Evolutionary conservation across 2,888 invertebrate genomes (phyloP), one percentile per base, ranked within the genome.

Genomic region (Drosophila rellima): DNA sequence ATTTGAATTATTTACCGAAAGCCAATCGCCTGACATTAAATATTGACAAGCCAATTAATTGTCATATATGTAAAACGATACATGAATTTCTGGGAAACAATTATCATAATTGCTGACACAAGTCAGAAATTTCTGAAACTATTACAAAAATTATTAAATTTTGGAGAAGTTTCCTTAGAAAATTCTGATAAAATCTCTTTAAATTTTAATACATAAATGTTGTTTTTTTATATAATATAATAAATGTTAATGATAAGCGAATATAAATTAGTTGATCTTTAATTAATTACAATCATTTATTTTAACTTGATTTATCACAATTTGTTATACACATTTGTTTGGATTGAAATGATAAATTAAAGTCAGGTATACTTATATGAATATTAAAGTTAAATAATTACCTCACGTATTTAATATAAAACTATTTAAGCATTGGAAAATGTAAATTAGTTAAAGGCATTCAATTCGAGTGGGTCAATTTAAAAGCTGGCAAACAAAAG

Each of bases 11-110:
- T 44, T 44, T 31, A 33, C 23, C 6, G 37, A 61, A 61, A 40
- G 42, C 31, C n/a, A 69, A 76, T 72, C 61, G 60, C 7, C 8
- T 26, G n/a, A 13, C 56, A 68, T 76, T 60, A 45, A 74, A 55
- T 64, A 75, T 55, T 55, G 48, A 64, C 55, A 29, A 26, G 45
- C 68, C 42, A 68, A 48, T 68, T 57, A 52, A 40, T 37, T 65
- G 63, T 44, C 48, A 56, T 50, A 54, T 60, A 52, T 57, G 55
- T 45, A 50, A 31, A 56, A 13, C 7, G 29, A 29, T 44, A 31
- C 48, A 42, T 37, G n/a, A 66, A 52, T 57, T 48, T 56, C 10
- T 20, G 23, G 42, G 18, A 50, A 37, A 18, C 31, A 60, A 33
- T 39, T 35, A 37, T 2, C 4, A n/a, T 35, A 26, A 52, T 15